Evolutionary conservation across 1,140 invertebrate species (phyloP).

Genomic region (Copidosoma floridanum): DNA sequence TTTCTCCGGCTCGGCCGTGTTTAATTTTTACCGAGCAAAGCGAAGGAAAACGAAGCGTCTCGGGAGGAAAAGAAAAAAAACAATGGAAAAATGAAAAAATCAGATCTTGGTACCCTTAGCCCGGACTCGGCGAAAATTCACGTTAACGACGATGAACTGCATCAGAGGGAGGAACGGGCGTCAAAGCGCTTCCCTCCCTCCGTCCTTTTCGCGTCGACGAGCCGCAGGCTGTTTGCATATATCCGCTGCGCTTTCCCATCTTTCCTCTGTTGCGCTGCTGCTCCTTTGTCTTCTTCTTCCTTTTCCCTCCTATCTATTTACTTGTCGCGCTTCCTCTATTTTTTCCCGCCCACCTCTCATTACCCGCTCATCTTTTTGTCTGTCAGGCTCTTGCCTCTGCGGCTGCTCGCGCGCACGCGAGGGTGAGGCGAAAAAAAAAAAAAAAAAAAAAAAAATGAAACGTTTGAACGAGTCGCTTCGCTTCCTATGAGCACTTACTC

Average conservation of each 20-base stretch:
- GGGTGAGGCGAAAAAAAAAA: too few species aligned
- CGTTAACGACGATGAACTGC: constrained; percentile 16
- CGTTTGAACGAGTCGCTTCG: constrained; percentile 12
- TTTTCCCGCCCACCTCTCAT: constrained; percentile 15
- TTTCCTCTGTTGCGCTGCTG: neutral
- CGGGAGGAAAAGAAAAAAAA: constrained; percentile 1
- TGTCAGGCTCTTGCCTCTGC: constrained; percentile 24
- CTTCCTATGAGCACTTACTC: too few species aligned
- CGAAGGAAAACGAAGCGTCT: constrained; percentile 8
- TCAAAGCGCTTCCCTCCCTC: constrained; percentile 37
- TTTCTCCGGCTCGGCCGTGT: neutral
- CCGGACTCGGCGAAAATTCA: constrained; percentile 17
- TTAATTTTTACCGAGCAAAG: constrained; percentile 18
- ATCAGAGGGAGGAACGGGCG: constrained; percentile 27
- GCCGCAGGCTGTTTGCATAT: constrained; percentile 34
- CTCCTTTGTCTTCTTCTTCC: neutral
- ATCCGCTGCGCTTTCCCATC: neutral
- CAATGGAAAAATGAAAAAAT: constrained; percentile 24
- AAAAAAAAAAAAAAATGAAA: constrained; percentile 4
- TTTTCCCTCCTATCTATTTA: neutral
- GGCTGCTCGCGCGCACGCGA: too few species aligned
- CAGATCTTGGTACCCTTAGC: neutral
- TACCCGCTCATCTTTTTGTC: neutral
- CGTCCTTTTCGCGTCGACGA: constrained; percentile 17
- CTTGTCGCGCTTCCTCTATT: neutral